Conservation (phyloP, 2,113 vertebrate species). For the Charina bottae region DNA sequence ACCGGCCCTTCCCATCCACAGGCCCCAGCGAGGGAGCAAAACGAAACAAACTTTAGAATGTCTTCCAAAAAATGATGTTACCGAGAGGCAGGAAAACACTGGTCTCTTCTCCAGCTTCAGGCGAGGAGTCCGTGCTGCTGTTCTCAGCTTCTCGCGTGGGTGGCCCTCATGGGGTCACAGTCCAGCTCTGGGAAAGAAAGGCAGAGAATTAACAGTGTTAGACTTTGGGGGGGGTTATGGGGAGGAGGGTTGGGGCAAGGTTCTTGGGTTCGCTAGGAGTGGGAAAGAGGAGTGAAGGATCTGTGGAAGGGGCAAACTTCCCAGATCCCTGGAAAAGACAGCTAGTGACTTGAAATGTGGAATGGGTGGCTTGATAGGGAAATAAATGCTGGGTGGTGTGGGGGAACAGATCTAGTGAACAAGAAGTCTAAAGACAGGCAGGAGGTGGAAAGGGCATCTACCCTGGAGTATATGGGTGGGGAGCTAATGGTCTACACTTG, state of each 20-base stretch:
- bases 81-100: conserved; percentile 6
- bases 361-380: not conserved
- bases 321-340: not conserved
- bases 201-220: not conserved
- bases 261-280: not conserved
- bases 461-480: not conserved
- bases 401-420: not conserved
- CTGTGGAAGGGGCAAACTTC: not conserved
- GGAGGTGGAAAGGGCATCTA: not conserved
- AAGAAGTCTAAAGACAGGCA: not conserved
- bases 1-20: conserved; percentile 17
- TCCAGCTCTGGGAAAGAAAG: not conserved
- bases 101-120: conserved; percentile 13
- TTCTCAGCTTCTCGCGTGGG: conserved; percentile 3
- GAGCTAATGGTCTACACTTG: not conserved
- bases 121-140: conserved; percentile 15
- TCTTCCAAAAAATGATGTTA: conserved; percentile 40
- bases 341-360: not conserved
- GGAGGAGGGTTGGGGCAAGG: not conserved
- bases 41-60: conserved; percentile 42
- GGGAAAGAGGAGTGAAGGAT: not conserved
- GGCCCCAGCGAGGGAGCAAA: conserved; percentile 38
- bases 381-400: not conserved
- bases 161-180: not conserved
- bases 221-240: not conserved